A percentile compares a stretch with the other conserved stretches of the same genome.
Evolutionary conservation across 2,797 vertebrate genomes (phyloP).

Genomic region (Bovichtus variegatus): DNA sequence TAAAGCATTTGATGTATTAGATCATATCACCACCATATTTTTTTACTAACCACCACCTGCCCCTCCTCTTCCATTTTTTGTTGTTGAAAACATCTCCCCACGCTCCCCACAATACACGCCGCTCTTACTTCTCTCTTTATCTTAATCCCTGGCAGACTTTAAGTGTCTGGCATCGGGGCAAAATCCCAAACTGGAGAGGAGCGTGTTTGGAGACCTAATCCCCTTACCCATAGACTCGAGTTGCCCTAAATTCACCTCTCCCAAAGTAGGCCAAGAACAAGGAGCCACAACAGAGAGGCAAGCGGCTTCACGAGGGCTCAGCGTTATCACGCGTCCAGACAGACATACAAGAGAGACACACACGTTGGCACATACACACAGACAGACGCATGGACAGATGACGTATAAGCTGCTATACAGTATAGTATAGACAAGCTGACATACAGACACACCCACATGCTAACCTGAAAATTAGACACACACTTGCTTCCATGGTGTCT

Average conservation of each 20-base stretch:
- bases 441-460: conserved; percentile 37
- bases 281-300: conserved; percentile 78
- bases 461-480: conserved; percentile 32
- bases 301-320: conserved; percentile 71
- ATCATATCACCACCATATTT: conserved; percentile 68
- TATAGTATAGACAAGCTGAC: conserved; percentile 45
- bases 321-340: conserved; percentile 67
- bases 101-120: conserved; percentile 65
- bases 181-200: conserved; percentile 86
- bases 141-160: conserved; percentile 88
- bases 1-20: conserved; percentile 61
- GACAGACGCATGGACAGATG: conserved; percentile 62
- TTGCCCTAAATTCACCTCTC: conserved; percentile 85
- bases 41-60: conserved; percentile 60
- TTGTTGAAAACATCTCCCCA: conserved; percentile 69
- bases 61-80: conserved; percentile 66
- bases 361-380: conserved; percentile 32
- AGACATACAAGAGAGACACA: conserved; percentile 60
- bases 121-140: conserved; percentile 85
- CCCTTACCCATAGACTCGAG: conserved; percentile 81
- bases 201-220: conserved; percentile 83
- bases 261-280: conserved; percentile 87
- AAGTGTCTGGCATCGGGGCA: conserved; percentile 85
- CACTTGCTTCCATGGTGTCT: conserved; percentile 3
- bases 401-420: conserved; percentile 58